phyloP scores from a whole-genome alignment of 2,888 invertebrate genomes.

The Anthophora plumipes region DNA sequence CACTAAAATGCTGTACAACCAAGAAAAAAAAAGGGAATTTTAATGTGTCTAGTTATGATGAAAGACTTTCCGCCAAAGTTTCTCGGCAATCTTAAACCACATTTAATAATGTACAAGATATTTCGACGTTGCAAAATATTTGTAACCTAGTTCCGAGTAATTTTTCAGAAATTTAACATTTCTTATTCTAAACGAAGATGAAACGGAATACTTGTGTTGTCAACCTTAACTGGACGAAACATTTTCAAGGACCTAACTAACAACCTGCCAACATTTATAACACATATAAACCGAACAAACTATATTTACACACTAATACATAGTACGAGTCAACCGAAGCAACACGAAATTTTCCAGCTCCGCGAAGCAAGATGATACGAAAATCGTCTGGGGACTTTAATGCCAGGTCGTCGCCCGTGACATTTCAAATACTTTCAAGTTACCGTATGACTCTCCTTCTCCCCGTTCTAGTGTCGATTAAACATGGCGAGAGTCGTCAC shows the following conservation, averaged over 20 bases:
- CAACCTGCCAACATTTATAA: too few relatives aligned
- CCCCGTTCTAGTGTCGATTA: conserved; percentile 37
- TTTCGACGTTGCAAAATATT: background rate
- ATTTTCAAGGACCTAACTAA: background rate
- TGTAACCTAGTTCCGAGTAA: background rate
- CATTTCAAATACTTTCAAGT: conserved; percentile 47
- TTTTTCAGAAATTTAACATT: background rate
- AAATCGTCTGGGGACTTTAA: conserved; percentile 31
- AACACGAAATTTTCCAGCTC: background rate
- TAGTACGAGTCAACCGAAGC: background rate
- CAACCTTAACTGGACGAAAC: background rate
- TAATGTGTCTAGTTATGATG: too few relatives aligned
- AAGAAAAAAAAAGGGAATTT: too few relatives aligned
- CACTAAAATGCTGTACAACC: too few relatives aligned
- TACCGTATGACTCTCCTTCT: conserved; percentile 27
- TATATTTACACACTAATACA: background rate
- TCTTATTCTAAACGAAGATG: background rate
- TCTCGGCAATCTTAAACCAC: background rate
- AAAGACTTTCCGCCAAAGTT: too few relatives aligned
- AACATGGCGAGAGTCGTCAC: conserved; percentile 52
- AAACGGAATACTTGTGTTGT: background rate
- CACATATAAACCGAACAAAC: background rate
- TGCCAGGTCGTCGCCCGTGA: conserved; percentile 60
- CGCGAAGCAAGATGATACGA: conserved; percentile 26
- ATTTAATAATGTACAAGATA: background rate